Conservation (phyloP, 2,113 vertebrate genomes). For the Pangasianodon gigas region DNA sequence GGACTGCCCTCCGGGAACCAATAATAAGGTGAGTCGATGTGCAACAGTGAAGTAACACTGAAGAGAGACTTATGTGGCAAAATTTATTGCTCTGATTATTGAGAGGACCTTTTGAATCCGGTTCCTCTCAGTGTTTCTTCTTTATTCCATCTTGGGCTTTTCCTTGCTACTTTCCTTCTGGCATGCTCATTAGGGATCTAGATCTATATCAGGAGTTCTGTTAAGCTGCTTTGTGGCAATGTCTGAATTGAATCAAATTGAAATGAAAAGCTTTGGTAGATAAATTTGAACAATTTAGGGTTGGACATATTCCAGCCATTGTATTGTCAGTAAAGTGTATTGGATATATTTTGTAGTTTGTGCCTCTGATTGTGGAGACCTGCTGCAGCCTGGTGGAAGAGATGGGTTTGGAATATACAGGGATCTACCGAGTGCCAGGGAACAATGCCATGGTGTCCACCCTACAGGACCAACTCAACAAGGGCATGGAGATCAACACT, state of each 20-base stretch:
- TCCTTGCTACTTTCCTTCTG: background rate
- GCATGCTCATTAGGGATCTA: background rate
- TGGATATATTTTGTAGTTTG: conserved; percentile 69
- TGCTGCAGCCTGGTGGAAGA: conserved; percentile 91
- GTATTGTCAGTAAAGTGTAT: background rate
- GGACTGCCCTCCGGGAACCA: conserved; percentile 86
- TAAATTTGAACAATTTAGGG: background rate
- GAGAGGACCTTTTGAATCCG: background rate
- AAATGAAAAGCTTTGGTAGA: background rate
- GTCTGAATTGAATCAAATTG: background rate
- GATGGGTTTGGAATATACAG: conserved; percentile 89
- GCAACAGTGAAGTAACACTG: background rate
- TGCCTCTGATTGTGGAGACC: conserved; percentile 90
- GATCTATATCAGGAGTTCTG: background rate
- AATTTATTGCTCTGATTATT: background rate
- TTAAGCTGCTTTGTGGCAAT: background rate
- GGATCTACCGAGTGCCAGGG: conserved; percentile 93
- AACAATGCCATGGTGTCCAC: conserved; percentile 95
- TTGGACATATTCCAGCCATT: background rate
- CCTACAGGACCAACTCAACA: conserved; percentile 95
- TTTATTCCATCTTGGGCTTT: background rate
- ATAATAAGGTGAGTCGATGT: conserved; percentile 81
- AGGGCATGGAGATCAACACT: conserved; percentile 89
- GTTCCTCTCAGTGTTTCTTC: background rate
- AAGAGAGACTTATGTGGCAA: background rate